A percentile compares a stretch with the other conserved stretches of the same genome.
Evolutionary conservation across 1,140 invertebrate species (phyloP).

Genomic region (Leptinotarsa defecta): DNA sequence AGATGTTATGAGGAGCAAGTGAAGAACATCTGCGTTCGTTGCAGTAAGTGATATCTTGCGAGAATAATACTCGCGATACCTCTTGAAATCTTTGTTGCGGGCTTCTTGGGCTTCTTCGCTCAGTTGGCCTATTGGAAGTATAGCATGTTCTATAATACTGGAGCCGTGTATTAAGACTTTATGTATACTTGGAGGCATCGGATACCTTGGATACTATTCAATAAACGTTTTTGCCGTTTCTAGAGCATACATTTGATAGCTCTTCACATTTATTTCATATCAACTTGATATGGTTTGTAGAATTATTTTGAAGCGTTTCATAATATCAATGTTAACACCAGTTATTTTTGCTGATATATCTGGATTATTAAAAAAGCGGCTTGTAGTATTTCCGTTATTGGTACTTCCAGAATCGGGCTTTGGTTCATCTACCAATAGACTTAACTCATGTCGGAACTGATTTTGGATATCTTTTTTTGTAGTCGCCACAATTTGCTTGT

Average conservation of each 20-base stretch:
- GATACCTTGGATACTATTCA: not conserved
- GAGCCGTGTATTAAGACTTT: not conserved
- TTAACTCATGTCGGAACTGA: slow-evolving; percentile 10
- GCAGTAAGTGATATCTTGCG: too few species aligned
- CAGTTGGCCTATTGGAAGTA: too few species aligned
- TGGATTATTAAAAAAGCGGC: slow-evolving; percentile 9
- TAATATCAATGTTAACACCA: not conserved
- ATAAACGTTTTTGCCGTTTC: not conserved
- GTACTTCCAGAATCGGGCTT: slow-evolving; percentile 50
- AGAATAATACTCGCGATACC: too few species aligned
- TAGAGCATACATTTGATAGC: not conserved
- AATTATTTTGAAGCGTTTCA: not conserved
- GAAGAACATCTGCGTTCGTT: too few species aligned
- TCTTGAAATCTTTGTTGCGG: too few species aligned
- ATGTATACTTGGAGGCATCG: not conserved
- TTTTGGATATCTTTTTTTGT: too few species aligned
- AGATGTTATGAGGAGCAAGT: too few species aligned
- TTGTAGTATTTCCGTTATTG: slow-evolving; percentile 52
- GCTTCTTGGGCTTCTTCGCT: too few species aligned
- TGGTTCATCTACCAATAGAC: slow-evolving; percentile 48
- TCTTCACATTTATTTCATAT: not conserved
- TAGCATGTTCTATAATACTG: too few species aligned
- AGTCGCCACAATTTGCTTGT: too few species aligned
- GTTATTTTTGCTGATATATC: not conserved
- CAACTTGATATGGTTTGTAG: not conserved